Evolutionary conservation across 2,797 vertebrate species (phyloP).

Genomic region (Limosa lapponica): DNA sequence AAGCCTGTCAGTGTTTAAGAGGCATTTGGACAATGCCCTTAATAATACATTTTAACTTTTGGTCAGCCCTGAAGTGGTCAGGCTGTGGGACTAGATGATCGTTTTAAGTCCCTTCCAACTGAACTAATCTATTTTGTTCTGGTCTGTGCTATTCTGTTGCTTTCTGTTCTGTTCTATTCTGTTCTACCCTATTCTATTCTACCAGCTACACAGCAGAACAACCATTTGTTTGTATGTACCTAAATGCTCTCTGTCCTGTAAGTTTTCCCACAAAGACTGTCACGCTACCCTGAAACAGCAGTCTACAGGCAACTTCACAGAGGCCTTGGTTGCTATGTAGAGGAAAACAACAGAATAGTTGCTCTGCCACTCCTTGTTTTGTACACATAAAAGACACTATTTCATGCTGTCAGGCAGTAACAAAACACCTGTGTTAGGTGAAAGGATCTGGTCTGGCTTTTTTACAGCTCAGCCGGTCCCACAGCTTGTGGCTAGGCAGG

Average conservation of each 20-base stretch:
- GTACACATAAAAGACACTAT: background rate
- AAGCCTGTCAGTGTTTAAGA: background rate
- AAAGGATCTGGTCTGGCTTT: background rate
- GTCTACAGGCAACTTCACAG: background rate
- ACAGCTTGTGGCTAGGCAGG: background rate
- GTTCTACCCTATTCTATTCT: background rate
- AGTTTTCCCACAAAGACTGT: background rate
- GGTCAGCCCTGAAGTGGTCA: background rate
- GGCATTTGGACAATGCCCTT: background rate
- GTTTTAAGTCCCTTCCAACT: background rate
- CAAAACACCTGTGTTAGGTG: background rate
- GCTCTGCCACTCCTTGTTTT: constrained; percentile 38
- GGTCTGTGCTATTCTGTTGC: background rate
- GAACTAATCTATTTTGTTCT: background rate
- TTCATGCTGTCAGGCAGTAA: background rate
- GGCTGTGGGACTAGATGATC: background rate
- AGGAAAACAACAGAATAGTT: background rate
- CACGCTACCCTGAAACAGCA: background rate
- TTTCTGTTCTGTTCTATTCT: background rate
- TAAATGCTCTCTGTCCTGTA: background rate
- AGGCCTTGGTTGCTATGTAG: background rate
- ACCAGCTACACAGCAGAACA: background rate
- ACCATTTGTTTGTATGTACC: background rate
- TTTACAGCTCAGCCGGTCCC: background rate
- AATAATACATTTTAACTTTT: background rate